Evolutionary conservation across 2,888 invertebrate species (phyloP), one percentile per base, ranked within the genome.

Genomic region (Phymatocera aterrima): DNA sequence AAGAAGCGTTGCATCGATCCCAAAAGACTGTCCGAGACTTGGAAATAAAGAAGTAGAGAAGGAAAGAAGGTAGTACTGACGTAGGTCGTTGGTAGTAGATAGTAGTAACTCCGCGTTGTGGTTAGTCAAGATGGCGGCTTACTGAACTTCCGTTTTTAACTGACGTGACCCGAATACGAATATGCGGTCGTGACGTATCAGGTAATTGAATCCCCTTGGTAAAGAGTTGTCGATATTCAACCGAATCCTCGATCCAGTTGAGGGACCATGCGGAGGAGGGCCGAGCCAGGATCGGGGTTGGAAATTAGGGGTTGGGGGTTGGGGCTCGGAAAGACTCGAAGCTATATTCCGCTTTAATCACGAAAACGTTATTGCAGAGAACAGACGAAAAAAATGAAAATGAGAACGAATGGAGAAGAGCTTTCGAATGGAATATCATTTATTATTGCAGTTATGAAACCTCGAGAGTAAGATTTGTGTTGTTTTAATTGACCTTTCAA

Each of bases 111-210:
- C n/a, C n/a, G n/a, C 48, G 51, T 18, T 72, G 72, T 72, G 72
- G 72, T 72, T 72, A 72, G 72, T 72, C 51, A 72, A 72, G 72
- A 72, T 72, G 72, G 72, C 72, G 72, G 72, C 34, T 51, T 43
- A 48, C n/a, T n/a, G 72, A 72, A 51, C 72, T 72, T 72, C 82
- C 80, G 80, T 81, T 72, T 79, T 85, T 84, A 84, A 86, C 83
- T 85, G 86, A 85, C 86, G 83, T 85, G 86, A 85, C 85, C 85
- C 81, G 84, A 81, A 85, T 85, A 82, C 82, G 79, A n/a, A 77
- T 80, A 78, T 78, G 82, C 80, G 77, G 80, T 75, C 82, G 82
- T 85, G 86, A 86, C 85, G 82, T 84, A 79, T 82, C 82, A 81
- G 83, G 84, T 86, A 86, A 86, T 86, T 86, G 86, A 85, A 85